phyloP scores from a whole-genome alignment of 2,888 invertebrate species.

The Junonia oenone region DNA sequence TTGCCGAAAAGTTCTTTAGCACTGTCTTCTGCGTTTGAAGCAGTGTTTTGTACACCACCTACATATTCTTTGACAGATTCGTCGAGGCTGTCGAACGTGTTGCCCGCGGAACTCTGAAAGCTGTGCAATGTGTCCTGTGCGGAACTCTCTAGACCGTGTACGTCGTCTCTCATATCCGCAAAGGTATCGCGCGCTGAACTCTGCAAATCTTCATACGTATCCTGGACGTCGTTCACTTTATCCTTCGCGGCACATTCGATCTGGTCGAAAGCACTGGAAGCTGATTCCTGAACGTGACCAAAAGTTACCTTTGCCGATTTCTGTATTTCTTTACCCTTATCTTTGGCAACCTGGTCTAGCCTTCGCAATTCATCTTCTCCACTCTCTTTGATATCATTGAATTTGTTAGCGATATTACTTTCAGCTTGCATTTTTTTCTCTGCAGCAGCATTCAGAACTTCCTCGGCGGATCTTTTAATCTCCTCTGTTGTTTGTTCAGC shows the following conservation, averaged over 20 bases:
- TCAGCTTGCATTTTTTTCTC: slow-evolving; percentile 54
- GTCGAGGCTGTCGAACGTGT: slow-evolving; percentile 70
- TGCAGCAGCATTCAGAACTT: slow-evolving; percentile 54
- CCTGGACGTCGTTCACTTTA: slow-evolving; percentile 56
- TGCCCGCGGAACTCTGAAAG: slow-evolving; percentile 72
- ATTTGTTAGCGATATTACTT: slow-evolving; percentile 43
- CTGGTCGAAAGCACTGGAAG: slow-evolving; percentile 70
- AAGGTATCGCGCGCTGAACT: slow-evolving; percentile 67
- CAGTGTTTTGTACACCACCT: slow-evolving; percentile 44
- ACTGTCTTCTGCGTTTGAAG: slow-evolving; percentile 43
- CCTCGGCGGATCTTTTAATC: slow-evolving; percentile 65
- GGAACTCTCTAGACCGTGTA: slow-evolving; percentile 60
- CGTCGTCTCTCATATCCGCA: slow-evolving; percentile 62
- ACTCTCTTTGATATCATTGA: slow-evolving; percentile 38
- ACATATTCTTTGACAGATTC: slow-evolving; percentile 59
- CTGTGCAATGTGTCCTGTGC: slow-evolving; percentile 68
- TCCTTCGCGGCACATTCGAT: slow-evolving; percentile 73
- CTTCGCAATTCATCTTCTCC: slow-evolving; percentile 47
- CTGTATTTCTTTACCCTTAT: slow-evolving; percentile 45
- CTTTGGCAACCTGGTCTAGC: slow-evolving; percentile 44
- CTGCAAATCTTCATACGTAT: slow-evolving; percentile 65
- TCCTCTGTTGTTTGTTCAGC: slow-evolving; percentile 67
- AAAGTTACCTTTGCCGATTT: slow-evolving; percentile 57
- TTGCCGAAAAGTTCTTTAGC: slow-evolving; percentile 61
- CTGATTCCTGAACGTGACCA: slow-evolving; percentile 60